These are phyloP conservation scores for Rallus crepitans DNA, from an alignment of 2,797 vertebrate genomes.

Conservation along the genomic window DNA sequence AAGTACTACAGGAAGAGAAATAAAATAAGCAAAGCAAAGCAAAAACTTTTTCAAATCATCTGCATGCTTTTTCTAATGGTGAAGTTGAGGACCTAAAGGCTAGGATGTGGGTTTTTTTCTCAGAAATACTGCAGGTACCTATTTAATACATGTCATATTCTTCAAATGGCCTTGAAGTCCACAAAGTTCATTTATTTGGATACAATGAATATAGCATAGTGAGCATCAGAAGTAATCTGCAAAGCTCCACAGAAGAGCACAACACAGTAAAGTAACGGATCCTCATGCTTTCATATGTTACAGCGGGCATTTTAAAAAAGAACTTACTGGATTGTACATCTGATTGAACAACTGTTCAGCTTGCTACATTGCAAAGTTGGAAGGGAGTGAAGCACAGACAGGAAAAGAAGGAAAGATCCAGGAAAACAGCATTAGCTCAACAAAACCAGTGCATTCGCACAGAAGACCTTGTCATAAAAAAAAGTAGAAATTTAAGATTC, in stretches of 20 bases:
- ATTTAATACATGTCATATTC: conserved; percentile 33
- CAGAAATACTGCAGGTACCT: conserved; percentile 14
- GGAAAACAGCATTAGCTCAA: conserved; percentile 91
- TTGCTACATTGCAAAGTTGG: conserved; percentile 96
- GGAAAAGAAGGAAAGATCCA: conserved; percentile 87
- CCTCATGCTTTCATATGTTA: conserved; percentile 95
- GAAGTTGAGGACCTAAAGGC: conserved; percentile 71
- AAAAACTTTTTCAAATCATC: neutral
- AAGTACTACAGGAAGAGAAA: conserved; percentile 45
- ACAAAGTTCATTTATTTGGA: conserved; percentile 63
- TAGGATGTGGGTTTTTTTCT: neutral
- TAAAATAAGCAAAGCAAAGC: conserved; percentile 23
- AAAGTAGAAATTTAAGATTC: conserved; percentile 80
- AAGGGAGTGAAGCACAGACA: conserved; percentile 83
- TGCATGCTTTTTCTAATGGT: conserved; percentile 62
- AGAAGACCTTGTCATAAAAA: conserved; percentile 77
- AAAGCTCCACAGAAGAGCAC: conserved; percentile 65
- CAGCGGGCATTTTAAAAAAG: conserved; percentile 82
- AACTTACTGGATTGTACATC: conserved; percentile 99
- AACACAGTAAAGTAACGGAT: conserved; percentile 72
- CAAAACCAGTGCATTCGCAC: conserved; percentile 81
- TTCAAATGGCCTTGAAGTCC: conserved; percentile 71
- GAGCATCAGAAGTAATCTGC: conserved; percentile 49
- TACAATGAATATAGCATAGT: conserved; percentile 42
- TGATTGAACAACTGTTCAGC: conserved; percentile 99